Percentiles rank a stretch among this genome's conserved stretches.
phyloP scores from a whole-genome alignment of 1,140 invertebrate genomes.

The Drosophila kanapiae region DNA sequence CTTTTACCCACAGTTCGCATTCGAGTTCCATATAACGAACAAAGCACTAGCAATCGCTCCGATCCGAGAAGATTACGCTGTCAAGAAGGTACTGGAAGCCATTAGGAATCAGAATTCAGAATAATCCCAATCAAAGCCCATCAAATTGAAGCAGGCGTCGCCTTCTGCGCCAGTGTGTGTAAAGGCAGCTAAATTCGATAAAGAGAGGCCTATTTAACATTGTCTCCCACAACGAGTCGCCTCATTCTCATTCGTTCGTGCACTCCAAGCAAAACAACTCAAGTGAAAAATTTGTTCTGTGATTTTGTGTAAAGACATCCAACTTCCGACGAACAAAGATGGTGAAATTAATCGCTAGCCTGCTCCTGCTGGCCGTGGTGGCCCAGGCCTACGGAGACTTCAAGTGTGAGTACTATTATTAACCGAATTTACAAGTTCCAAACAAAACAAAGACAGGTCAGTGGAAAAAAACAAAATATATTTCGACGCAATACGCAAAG shows the following conservation, averaged over 20 bases:
- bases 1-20: conserved; percentile 65
- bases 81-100: conserved; percentile 71
- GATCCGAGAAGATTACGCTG: conserved; percentile 48
- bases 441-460: conserved; percentile 63
- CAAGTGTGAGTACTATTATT: conserved; percentile 64
- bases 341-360: conserved; percentile 71
- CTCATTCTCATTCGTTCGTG: conserved; percentile 84
- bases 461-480: conserved; percentile 61
- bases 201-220: conserved; percentile 72
- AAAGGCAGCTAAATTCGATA: conserved; percentile 88
- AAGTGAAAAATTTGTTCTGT: conserved; percentile 76
- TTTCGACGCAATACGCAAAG: conserved; percentile 67
- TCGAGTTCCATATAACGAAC: conserved; percentile 64
- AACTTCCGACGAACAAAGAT: conserved; percentile 62
- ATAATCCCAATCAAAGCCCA: conserved; percentile 50
- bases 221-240: conserved; percentile 52
- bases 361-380: conserved; percentile 68
- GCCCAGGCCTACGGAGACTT: conserved; percentile 65
- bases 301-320: conserved; percentile 78
- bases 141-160: conserved; percentile 83
- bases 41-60: conserved; percentile 50
- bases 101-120: conserved; percentile 26
- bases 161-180: conserved; percentile 96
- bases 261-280: conserved; percentile 59
- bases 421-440: conserved; percentile 8